phyloP scores from a whole-genome alignment of 2,888 invertebrate species.

The Acronicta leporina region DNA sequence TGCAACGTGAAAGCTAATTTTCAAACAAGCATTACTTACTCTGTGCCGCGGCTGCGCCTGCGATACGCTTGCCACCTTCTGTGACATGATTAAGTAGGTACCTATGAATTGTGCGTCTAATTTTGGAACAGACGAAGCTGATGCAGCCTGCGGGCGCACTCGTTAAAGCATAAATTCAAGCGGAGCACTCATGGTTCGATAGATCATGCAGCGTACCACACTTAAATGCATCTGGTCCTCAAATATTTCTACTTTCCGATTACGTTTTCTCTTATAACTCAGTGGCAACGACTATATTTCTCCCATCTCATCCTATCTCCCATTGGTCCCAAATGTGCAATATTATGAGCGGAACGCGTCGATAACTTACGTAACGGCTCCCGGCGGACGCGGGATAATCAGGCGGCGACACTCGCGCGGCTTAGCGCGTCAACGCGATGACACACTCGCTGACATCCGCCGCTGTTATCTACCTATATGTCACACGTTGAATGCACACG shows the following conservation, averaged over 20 bases:
- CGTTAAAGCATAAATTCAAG: constrained; percentile 56
- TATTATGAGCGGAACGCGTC: constrained; percentile 19
- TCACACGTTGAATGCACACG: background rate
- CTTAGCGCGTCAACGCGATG: constrained; percentile 12
- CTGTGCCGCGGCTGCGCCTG: too few species aligned
- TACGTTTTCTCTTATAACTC: constrained; percentile 56
- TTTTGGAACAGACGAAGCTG: constrained; percentile 50
- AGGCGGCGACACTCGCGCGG: constrained; percentile 2
- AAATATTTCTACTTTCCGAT: constrained; percentile 58
- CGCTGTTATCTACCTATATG: background rate
- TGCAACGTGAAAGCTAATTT: too few species aligned
- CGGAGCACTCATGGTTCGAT: constrained; percentile 56
- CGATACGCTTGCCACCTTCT: constrained; percentile 10
- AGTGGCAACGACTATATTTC: constrained; percentile 24
- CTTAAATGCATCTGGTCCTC: constrained; percentile 71
- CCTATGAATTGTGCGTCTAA: constrained; percentile 73
- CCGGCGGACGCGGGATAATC: constrained; percentile 11
- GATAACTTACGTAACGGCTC: constrained; percentile 22
- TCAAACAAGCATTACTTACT: too few species aligned
- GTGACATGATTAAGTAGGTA: constrained; percentile 60
- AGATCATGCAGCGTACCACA: constrained; percentile 71
- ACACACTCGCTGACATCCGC: background rate
- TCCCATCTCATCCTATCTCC: too few species aligned
- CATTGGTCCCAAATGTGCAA: constrained; percentile 1
- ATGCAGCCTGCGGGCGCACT: constrained; percentile 24